Percentiles rank a stretch among this genome's conserved stretches.
These are phyloP conservation scores for Holcopasites calliopsidis DNA, from an alignment of 1,140 invertebrate genomes.

Conservation along the genomic window DNA sequence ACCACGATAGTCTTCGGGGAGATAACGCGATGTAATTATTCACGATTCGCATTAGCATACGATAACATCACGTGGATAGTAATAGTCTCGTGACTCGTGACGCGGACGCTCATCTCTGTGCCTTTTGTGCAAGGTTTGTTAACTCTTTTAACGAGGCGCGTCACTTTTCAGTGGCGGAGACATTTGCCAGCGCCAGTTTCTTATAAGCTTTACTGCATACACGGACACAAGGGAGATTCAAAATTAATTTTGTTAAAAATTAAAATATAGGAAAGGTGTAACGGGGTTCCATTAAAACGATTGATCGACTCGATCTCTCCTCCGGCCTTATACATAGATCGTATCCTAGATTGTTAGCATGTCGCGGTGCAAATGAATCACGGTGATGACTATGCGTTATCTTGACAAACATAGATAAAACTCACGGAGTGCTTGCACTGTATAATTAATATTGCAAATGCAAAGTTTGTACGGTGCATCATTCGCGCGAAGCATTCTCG, in stretches of 20 bases:
- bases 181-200: no score
- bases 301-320: neutral
- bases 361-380: neutral
- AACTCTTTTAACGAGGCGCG: neutral
- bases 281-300: no score
- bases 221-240: no score
- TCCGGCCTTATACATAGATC: neutral
- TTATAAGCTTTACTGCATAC: no score
- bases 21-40: conserved; percentile 57
- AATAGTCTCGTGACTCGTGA: conserved; percentile 61
- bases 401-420: neutral
- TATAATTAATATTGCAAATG: neutral
- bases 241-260: no score
- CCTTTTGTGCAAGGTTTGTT: conserved; percentile 21
- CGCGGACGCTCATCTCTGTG: conserved; percentile 11
- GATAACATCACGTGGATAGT: conserved; percentile 60
- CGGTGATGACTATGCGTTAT: neutral
- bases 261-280: no score
- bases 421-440: neutral
- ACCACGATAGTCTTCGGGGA: conserved; percentile 19
- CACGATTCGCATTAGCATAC: conserved; percentile 39
- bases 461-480: neutral
- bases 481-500: neutral
- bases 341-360: neutral
- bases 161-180: neutral